Evolutionary conservation across 1,140 invertebrate species (phyloP).

Genomic region (Drosophila rhopaloa): DNA sequence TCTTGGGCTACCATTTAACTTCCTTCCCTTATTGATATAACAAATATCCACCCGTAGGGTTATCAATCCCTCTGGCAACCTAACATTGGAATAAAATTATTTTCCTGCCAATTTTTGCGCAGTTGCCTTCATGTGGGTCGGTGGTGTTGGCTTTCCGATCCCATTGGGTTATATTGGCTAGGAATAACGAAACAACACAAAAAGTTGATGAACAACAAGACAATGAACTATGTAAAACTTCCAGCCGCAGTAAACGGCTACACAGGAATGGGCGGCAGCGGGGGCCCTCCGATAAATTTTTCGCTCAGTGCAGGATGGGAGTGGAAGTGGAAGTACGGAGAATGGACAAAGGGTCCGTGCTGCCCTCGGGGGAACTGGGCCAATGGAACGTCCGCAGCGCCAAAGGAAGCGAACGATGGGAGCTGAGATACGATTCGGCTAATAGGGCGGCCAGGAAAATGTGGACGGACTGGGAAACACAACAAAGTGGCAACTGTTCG

Average conservation of each 20-base stretch:
- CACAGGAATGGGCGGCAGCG: conserved; percentile 3
- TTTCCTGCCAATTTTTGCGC: conserved; percentile 15
- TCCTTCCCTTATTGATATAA: conserved; percentile 10
- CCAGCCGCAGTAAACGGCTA: conserved; percentile 53
- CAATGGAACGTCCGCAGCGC: conserved; percentile 15
- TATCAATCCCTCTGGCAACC: conserved; percentile 1
- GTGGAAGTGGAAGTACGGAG: conserved; percentile 1
- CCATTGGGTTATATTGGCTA: conserved; percentile 51
- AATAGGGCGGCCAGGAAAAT: conserved; percentile 41
- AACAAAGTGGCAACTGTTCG: conserved; percentile 69
- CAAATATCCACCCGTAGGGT: conserved; percentile 16
- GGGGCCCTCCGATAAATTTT: conserved; percentile 32
- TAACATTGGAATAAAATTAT: conserved; percentile 15
- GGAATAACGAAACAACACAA: conserved; percentile 43
- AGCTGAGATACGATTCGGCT: conserved; percentile 53
- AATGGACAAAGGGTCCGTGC: conserved; percentile 46
- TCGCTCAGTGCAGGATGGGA: conserved; percentile 29
- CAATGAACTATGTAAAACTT: conserved; percentile 73
- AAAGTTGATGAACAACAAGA: conserved; percentile 77
- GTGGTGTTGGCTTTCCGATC: conserved; percentile 14
- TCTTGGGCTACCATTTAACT: not conserved
- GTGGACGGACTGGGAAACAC: conserved; percentile 5
- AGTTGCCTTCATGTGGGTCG: not conserved
- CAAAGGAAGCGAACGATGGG: conserved; percentile 44
- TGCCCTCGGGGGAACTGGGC: conserved; percentile 55